A percentile compares a stretch with the other conserved stretches of the same genome.
Conservation (phyloP, 1,140 invertebrate genomes). For the Zaprionus ghesquierei region DNA sequence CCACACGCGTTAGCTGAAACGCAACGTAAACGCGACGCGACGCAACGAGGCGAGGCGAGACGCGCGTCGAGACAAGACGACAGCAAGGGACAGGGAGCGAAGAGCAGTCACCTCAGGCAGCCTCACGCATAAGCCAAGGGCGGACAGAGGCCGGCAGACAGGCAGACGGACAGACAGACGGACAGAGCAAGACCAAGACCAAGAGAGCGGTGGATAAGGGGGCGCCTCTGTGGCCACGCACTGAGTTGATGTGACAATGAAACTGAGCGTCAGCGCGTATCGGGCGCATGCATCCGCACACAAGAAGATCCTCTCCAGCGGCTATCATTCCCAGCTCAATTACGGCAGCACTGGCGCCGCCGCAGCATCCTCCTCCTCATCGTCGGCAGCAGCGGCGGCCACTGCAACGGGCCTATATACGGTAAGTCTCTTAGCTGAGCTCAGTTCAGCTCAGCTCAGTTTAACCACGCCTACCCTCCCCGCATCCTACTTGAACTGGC, state of each 20-base stretch:
- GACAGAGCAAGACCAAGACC: no score
- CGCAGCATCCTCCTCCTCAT: slow-evolving; percentile 83
- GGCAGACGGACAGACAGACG: not conserved
- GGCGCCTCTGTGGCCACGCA: slow-evolving; percentile 10
- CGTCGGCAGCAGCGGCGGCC: slow-evolving; percentile 84
- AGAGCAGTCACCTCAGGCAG: not conserved
- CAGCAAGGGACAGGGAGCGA: not conserved
- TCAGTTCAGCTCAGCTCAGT: not conserved
- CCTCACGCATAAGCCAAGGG: not conserved
- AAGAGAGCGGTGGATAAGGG: no score
- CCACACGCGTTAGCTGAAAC: not conserved
- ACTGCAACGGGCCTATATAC: slow-evolving; percentile 83
- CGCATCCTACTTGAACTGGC: not conserved
- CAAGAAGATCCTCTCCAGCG: slow-evolving; percentile 90
- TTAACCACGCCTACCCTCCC: not conserved
- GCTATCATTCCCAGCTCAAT: slow-evolving; percentile 89
- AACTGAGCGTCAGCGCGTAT: slow-evolving; percentile 92
- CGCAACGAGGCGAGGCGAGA: not conserved
- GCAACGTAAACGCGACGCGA: not conserved
- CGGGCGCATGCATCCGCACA: slow-evolving; percentile 92
- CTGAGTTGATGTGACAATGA: slow-evolving; percentile 85
- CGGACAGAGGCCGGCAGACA: not conserved
- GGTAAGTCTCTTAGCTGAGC: slow-evolving; percentile 82
- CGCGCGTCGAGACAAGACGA: not conserved
- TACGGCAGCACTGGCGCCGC: slow-evolving; percentile 90